A percentile compares a stretch with the other conserved stretches of the same genome.
These are phyloP conservation scores for Alouatta palliata DNA, from an alignment of 2,113 vertebrate genomes.

Conservation along the genomic window DNA sequence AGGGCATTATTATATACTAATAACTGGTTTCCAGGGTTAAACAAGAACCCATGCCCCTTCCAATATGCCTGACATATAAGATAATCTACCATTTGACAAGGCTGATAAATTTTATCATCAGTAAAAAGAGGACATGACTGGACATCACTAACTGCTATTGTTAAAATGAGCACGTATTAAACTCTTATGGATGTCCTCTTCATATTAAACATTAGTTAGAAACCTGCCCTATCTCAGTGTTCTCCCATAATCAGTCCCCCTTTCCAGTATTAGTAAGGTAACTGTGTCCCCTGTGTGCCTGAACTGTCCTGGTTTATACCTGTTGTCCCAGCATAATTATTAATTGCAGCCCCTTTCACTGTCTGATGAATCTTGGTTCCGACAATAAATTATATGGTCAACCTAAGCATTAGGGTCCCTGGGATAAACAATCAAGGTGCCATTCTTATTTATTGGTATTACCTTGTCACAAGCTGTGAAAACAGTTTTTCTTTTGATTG, in stretches of 20 bases:
- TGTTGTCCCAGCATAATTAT: slow-evolving; percentile 48
- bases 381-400: slow-evolving; percentile 64
- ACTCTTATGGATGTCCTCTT: neutral
- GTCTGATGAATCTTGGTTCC: slow-evolving; percentile 17
- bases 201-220: neutral
- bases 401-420: slow-evolving; percentile 44
- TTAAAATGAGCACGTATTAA: slow-evolving; percentile 29
- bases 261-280: neutral
- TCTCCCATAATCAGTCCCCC: slow-evolving; percentile 1
- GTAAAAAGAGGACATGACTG: slow-evolving; percentile 1
- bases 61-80: neutral
- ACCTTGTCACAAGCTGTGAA: slow-evolving; percentile 81
- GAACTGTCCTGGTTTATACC: slow-evolving; percentile 22
- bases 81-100: neutral
- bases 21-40: slow-evolving; percentile 1
- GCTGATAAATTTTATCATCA: slow-evolving; percentile 11
- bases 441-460: slow-evolving; percentile 76
- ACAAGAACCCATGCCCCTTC: neutral
- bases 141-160: neutral
- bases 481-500: slow-evolving; percentile 82
- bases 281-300: neutral
- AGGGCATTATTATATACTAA: neutral
- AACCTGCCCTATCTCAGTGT: neutral
- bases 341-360: slow-evolving; percentile 18
- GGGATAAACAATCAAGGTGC: slow-evolving; percentile 60